Evolutionary conservation across 2,888 invertebrate species (phyloP).

Genomic region (Halocaridina rubra): DNA sequence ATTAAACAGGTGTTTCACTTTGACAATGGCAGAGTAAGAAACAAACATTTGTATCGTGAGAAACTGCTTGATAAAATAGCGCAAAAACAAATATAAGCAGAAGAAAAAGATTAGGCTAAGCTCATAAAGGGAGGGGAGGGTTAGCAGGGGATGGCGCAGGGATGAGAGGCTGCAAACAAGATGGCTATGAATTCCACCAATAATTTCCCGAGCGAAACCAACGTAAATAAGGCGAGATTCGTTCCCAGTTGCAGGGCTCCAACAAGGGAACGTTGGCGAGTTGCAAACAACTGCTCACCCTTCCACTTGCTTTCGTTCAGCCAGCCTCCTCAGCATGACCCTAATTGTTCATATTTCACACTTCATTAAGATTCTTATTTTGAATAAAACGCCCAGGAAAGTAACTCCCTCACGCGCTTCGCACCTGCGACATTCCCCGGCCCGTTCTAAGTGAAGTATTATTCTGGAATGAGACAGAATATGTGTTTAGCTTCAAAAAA

Average conservation of each 20-base stretch:
- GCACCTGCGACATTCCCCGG: too few species aligned
- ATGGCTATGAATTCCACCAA: constrained; percentile 58
- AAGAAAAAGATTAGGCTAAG: too few species aligned
- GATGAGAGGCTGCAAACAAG: constrained; percentile 39
- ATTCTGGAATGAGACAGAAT: too few species aligned
- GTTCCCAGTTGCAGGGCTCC: constrained; percentile 46
- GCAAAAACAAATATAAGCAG: too few species aligned
- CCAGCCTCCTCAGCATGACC: constrained; percentile 2
- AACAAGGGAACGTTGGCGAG: constrained; percentile 43
- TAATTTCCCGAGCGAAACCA: constrained; percentile 60
- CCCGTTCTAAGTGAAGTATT: too few species aligned
- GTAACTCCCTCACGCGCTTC: too few species aligned
- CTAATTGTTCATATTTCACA: not conserved
- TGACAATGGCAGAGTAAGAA: too few species aligned
- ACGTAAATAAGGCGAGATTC: constrained; percentile 58
- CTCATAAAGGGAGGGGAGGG: not conserved
- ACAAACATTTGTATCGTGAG: too few species aligned
- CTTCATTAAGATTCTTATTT: not conserved
- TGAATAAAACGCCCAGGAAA: too few species aligned
- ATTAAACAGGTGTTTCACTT: too few species aligned
- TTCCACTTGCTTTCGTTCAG: constrained; percentile 46
- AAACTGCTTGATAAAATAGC: too few species aligned
- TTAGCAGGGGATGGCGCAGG: not conserved
- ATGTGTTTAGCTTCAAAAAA: too few species aligned
- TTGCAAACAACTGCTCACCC: constrained; percentile 5